A percentile compares a stretch with the other conserved stretches of the same genome.
phyloP scores from a whole-genome alignment of 2,888 invertebrate genomes.

The Dimorphilus gyrociliatus region DNA sequence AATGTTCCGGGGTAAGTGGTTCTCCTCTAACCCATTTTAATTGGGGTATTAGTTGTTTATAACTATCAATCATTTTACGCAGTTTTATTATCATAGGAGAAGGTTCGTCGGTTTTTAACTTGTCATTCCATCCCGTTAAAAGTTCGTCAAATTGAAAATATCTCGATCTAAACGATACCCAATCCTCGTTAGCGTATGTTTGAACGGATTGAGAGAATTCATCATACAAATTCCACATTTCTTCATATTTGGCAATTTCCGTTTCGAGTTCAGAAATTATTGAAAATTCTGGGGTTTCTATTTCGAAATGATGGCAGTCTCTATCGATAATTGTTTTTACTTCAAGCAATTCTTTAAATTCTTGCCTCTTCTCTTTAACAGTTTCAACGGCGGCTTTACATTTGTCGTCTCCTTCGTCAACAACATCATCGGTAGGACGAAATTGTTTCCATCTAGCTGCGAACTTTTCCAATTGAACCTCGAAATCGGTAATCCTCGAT shows the following conservation, averaged over 20 bases:
- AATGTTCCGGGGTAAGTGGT: slow-evolving; percentile 74
- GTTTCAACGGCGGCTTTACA: slow-evolving; percentile 41
- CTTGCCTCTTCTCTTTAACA: slow-evolving; percentile 50
- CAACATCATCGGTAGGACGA: slow-evolving; percentile 46
- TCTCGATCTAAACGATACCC: slow-evolving; percentile 47
- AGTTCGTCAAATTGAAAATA: slow-evolving; percentile 69
- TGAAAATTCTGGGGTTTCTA: slow-evolving; percentile 49
- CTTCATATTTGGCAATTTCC: slow-evolving; percentile 51
- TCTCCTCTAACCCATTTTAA: slow-evolving; percentile 67
- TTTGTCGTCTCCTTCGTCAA: slow-evolving; percentile 43
- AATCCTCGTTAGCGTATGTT: slow-evolving; percentile 39
- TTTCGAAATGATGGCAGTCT: slow-evolving; percentile 61
- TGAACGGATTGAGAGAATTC: slow-evolving; percentile 52
- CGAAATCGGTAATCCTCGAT: slow-evolving; percentile 35
- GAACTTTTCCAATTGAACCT: slow-evolving; percentile 59
- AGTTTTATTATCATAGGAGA: slow-evolving; percentile 52
- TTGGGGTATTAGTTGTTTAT: slow-evolving; percentile 45
- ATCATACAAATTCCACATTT: slow-evolving; percentile 60
- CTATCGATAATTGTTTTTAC: too few relatives aligned
- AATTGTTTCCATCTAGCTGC: slow-evolving; percentile 61
- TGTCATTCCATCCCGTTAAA: slow-evolving; percentile 54
- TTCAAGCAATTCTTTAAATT: slow-evolving; percentile 47
- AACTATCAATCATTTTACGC: slow-evolving; percentile 56
- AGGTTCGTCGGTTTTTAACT: slow-evolving; percentile 43
- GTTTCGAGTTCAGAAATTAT: slow-evolving; percentile 51